Base-by-base conservation (phyloP, 1,140 invertebrate genomes). In the Arctopsyche grandis region DNA sequence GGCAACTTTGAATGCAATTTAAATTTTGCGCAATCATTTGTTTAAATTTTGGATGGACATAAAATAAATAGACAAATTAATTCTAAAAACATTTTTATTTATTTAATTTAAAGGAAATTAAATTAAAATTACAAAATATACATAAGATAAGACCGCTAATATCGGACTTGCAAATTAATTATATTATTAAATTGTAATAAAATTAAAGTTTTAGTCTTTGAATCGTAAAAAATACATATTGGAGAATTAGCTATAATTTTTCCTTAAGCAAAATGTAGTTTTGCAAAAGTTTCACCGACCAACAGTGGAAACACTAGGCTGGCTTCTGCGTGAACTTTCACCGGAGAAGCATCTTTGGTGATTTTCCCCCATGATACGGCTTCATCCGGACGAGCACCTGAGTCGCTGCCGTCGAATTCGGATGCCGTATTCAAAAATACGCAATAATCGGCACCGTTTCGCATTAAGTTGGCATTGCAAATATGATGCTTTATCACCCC, bases 351-450 rank as follows among this genome's bases (percentile, higher is more conserved):
- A 84, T 94, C 93, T 83, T 92, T 92, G 84, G 93, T 93, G 78
- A 99, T 99, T 90, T 99, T 99, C 0, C 98, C 98, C 98, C 98
- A 99, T 4, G 97, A 99, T 12, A 99, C 91, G 0, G 98, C 98
- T 90, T 99, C 99, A 90, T 99, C 99, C 1, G 98, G 98, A 66
- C 95, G 89, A 0, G 98, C 99, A 9, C 99, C 99, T 81, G 97
- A 95, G 87, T 99, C 99, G 87, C 97, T 99, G 0, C 98, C 99
- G 91, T 99, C 99, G 91, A 95, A 99, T 89, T 99, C 99, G 29
- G 93, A 93, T 0, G 94, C 94, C n/a, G 98, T 99, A 86, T 99
- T 99, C 1, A 99, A 89, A 88, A 95, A 99, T 7, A 99, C 97
- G 0, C 97, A 91, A 89, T 91, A 99, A 87, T 99, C 97, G 14